A percentile compares a stretch with the other conserved stretches of the same genome.
Conservation (phyloP, 2,797 vertebrate species). For the Prionace glauca region DNA sequence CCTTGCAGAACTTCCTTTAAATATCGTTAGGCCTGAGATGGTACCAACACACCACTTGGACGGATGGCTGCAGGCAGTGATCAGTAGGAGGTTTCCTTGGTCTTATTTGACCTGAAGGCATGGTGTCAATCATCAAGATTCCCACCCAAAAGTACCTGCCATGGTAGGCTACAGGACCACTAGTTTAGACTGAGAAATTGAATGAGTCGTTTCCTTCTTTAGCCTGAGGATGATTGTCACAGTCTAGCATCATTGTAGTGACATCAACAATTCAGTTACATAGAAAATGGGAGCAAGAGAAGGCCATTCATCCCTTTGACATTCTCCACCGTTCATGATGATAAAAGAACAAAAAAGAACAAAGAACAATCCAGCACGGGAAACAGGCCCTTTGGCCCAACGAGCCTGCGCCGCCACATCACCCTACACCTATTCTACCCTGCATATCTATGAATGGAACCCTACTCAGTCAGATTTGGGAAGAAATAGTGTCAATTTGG, state of each 20-base stretch:
- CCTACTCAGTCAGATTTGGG: too few relatives aligned
- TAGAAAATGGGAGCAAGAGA: too few relatives aligned
- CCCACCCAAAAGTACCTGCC: background rate
- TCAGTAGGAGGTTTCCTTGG: background rate
- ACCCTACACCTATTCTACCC: too few relatives aligned
- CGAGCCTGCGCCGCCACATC: too few relatives aligned
- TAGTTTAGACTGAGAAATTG: background rate
- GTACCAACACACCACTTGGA: background rate
- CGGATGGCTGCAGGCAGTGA: background rate
- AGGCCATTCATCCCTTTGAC: too few relatives aligned
- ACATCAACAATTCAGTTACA: background rate
- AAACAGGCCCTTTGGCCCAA: too few relatives aligned
- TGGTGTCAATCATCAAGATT: background rate
- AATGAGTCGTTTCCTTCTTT: background rate
- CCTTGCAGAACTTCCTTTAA: background rate
- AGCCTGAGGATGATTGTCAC: background rate
- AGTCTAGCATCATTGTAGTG: background rate
- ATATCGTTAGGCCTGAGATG: background rate
- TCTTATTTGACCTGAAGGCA: background rate
- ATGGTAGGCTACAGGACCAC: background rate
- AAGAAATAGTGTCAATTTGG: too few relatives aligned
- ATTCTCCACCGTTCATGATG: too few relatives aligned
- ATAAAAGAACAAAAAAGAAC: too few relatives aligned
- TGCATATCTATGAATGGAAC: too few relatives aligned
- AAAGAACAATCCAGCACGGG: too few relatives aligned